These are phyloP conservation scores for Drosophila punjabiensis DNA, from an alignment of 1,140 invertebrate genomes.

Conservation along the genomic window DNA sequence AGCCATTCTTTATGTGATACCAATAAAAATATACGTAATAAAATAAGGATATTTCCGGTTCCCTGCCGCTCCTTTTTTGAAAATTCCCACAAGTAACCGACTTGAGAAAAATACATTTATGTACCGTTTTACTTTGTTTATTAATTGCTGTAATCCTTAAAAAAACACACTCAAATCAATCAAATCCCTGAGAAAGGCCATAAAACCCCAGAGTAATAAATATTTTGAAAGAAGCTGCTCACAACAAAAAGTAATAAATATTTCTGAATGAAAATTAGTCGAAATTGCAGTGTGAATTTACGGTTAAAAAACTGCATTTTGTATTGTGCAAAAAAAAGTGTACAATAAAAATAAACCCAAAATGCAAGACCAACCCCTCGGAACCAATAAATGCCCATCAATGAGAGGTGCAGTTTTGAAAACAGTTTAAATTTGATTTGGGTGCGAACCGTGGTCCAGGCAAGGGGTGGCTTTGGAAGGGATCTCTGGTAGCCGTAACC, in stretches of 20 bases:
- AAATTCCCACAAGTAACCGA: constrained; percentile 46
- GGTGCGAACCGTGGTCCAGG: constrained; percentile 44
- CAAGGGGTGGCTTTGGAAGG: constrained; percentile 8
- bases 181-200: constrained; percentile 50
- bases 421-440: constrained; percentile 84
- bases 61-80: background rate
- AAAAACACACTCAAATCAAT: constrained; percentile 57
- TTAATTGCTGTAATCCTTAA: background rate
- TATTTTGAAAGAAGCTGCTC: constrained; percentile 69
- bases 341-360: constrained; percentile 28
- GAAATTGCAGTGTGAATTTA: constrained; percentile 67
- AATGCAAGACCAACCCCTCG: constrained; percentile 44
- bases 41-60: background rate
- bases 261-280: constrained; percentile 41
- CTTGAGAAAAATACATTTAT: constrained; percentile 33
- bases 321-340: constrained; percentile 41
- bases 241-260: constrained; percentile 37
- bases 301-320: constrained; percentile 47
- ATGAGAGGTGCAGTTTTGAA: constrained; percentile 77
- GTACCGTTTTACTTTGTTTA: constrained; percentile 8
- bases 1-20: background rate
- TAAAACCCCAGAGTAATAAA: constrained; percentile 71
- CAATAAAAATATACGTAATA: constrained; percentile 3
- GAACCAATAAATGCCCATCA: constrained; percentile 76
- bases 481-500: constrained; percentile 59